phyloP scores from a whole-genome alignment of 1,140 invertebrate species.

The Macrosteles quadrilineatus region DNA sequence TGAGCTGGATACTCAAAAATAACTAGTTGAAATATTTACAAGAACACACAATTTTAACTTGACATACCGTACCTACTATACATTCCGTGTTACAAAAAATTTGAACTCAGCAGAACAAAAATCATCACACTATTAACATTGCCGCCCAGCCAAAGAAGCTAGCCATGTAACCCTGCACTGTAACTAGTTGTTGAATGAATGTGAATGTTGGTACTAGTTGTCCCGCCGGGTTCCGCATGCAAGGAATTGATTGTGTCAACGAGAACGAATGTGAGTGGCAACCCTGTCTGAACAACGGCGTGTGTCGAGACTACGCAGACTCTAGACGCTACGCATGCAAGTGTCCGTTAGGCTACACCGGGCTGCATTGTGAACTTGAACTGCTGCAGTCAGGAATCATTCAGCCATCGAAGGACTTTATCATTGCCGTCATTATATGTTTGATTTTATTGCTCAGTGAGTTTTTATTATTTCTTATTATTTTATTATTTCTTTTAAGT shows the following conservation, averaged over 20 bases:
- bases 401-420: conserved; percentile 78
- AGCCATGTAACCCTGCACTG: too few species aligned
- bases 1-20: too few species aligned
- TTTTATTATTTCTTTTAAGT: conserved; percentile 25
- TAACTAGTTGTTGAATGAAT: conserved; percentile 19
- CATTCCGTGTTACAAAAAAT: too few species aligned
- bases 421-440: conserved; percentile 77
- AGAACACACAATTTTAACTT: too few species aligned
- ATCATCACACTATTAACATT: too few species aligned
- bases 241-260: conserved; percentile 66
- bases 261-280: conserved; percentile 72
- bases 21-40: too few species aligned
- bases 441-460: conserved; percentile 75
- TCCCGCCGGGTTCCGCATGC: conserved; percentile 65
- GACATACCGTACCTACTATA: too few species aligned
- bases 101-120: too few species aligned
- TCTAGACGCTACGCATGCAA: conserved; percentile 71
- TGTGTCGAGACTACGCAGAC: conserved; percentile 68
- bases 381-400: conserved; percentile 72
- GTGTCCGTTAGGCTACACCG: conserved; percentile 73
- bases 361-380: conserved; percentile 76
- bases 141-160: too few species aligned
- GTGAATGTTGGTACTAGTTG: conserved; percentile 57
- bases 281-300: conserved; percentile 73
- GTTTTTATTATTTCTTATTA: conserved; percentile 48